A percentile compares a stretch with the other conserved stretches of the same genome.
Evolutionary conservation across 2,888 invertebrate genomes (phyloP).

Genomic region (Perithous albicinctus): DNA sequence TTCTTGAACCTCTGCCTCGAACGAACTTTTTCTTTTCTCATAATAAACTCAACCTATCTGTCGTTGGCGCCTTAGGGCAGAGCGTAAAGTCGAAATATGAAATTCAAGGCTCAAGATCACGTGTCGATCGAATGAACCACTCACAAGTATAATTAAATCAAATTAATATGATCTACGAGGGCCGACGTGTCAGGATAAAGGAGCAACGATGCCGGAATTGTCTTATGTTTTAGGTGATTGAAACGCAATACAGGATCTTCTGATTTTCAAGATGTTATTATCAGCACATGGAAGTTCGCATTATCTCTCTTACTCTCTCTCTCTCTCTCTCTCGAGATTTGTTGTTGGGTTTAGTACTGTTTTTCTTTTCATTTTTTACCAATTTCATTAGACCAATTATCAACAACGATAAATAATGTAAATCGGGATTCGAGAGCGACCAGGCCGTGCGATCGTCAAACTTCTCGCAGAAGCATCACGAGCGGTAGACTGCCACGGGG

Average conservation of each 20-base stretch:
- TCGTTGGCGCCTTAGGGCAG: neutral
- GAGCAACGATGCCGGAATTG: neutral
- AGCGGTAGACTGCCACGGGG: constrained; percentile 46
- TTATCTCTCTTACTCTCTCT: constrained; percentile 52
- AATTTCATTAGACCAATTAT: constrained; percentile 72
- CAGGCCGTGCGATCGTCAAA: constrained; percentile 36
- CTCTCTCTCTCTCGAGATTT: constrained; percentile 41
- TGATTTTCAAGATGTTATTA: constrained; percentile 82
- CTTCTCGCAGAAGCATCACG: constrained; percentile 38
- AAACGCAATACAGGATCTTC: constrained; percentile 40
- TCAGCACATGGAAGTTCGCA: constrained; percentile 82
- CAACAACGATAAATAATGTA: constrained; percentile 78
- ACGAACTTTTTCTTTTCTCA: neutral
- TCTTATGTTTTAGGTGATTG: neutral
- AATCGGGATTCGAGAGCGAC: constrained; percentile 52
- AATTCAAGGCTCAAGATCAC: neutral
- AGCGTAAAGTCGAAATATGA: neutral
- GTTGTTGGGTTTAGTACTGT: constrained; percentile 15
- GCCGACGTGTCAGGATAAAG: neutral
- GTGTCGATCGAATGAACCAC: neutral
- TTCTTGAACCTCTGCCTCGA: neutral
- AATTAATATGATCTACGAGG: neutral
- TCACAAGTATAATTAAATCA: neutral
- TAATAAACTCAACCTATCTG: neutral
- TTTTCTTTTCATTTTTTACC: neutral